Conservation (phyloP, 2,797 vertebrate species). For the Megalops cyprinoides region DNA sequence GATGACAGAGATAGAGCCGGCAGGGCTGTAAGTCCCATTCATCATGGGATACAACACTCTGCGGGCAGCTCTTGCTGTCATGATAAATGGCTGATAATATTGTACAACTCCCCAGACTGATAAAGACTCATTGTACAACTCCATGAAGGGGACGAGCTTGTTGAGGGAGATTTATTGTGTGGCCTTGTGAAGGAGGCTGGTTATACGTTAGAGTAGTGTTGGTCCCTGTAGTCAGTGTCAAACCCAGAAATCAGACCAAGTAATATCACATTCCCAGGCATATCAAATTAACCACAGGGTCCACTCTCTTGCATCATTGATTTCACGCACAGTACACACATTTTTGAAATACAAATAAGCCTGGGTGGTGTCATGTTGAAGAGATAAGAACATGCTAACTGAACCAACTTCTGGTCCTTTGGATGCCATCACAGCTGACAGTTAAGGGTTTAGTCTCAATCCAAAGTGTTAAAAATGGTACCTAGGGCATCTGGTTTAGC, state of each 20-base stretch:
- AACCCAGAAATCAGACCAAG: neutral
- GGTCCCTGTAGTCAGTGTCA: neutral
- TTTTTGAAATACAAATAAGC: conserved; percentile 1
- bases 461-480: neutral
- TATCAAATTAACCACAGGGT: neutral
- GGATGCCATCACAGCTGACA: neutral
- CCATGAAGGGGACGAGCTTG: conserved; percentile 38
- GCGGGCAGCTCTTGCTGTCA: conserved; percentile 11
- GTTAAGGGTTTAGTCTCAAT: neutral
- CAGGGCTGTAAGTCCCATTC: conserved; percentile 1
- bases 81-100: conserved; percentile 59
- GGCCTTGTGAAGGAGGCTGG: neutral
- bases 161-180: conserved; percentile 46
- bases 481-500: neutral
- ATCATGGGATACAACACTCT: neutral
- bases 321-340: neutral
- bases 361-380: neutral
- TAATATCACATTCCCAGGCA: neutral
- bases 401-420: too few relatives aligned
- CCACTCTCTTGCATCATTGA: neutral
- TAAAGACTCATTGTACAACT: conserved; percentile 28
- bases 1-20: neutral
- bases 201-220: neutral
- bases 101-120: conserved; percentile 22
- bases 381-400: neutral